Evolutionary conservation across 1,140 invertebrate genomes (phyloP), one percentile per base, ranked within the genome.

Genomic region (Ruditapes philippinarum): DNA sequence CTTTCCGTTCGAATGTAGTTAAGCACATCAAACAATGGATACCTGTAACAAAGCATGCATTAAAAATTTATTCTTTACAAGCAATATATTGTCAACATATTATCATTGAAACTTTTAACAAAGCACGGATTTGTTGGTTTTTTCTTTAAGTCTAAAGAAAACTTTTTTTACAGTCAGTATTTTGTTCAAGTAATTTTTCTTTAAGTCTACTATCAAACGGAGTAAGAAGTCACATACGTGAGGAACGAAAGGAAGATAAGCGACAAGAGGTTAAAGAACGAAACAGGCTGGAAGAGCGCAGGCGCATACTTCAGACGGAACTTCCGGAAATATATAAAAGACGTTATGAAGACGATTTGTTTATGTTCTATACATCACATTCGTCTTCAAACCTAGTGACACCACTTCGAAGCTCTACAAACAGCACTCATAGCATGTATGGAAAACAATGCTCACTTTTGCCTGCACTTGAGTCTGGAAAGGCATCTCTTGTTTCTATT

Each of bases 181-280:
- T n/a, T n/a, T n/a, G n/a, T n/a, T n/a, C n/a, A n/a, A n/a, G n/a
- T n/a, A n/a, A n/a, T n/a, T n/a, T n/a, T n/a, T n/a, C n/a, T 74
- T 73, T 3, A 79, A 94, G 93, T 54, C 80, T 91, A 51, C 82
- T 94, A 60, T 90, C 92, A 33, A 90, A 91, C 28, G 91, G 87
- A 49, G 94, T 94, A 28, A 82, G 91, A 57, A 92, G 88, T 83
- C 94, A 93, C 73, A 89, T 94, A n/a, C 74, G 93, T 80, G 89
- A 92, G 57, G 93, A 93, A 42, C 86, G 91, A 36, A 87, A 89
- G 84, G 93, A 93, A 83, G 91, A 92, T 65, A 91, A 65, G 82
- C 86, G 92, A 25, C 79, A 89, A 40, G 90, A 93, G 68, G 74
- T 86, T 4, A 40, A 92, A 49, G 89, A 92, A 60, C 73, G 74